Conservation (phyloP, 2,113 vertebrate species). For the Peucedramus taeniatus region DNA sequence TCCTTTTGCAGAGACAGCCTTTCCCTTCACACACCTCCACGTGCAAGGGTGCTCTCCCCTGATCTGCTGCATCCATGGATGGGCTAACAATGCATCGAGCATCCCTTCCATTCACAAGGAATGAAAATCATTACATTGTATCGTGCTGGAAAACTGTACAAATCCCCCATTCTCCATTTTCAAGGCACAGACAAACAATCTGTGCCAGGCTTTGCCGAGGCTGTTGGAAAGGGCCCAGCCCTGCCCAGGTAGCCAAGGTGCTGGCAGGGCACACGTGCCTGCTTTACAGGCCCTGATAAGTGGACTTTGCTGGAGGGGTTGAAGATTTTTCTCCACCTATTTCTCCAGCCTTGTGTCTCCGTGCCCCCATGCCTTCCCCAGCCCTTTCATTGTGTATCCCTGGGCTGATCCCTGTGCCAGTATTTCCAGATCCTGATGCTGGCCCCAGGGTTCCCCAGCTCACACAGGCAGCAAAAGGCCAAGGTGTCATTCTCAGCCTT, state of each 20-base stretch:
- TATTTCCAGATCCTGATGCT: neutral
- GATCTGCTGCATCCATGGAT: neutral
- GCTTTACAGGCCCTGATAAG: neutral
- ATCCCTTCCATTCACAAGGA: neutral
- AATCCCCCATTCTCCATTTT: neutral
- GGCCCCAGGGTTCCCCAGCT: neutral
- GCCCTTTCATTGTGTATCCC: neutral
- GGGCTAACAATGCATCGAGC: accelerated
- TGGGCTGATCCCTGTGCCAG: neutral
- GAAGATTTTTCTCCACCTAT: neutral
- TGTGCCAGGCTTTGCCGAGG: neutral
- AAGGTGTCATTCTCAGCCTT: neutral
- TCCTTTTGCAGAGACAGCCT: neutral
- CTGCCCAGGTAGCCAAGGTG: neutral
- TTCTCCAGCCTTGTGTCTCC: neutral
- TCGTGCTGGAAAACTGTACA: neutral
- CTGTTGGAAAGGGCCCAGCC: neutral
- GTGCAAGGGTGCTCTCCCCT: neutral
- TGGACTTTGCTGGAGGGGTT: neutral
- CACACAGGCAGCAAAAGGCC: neutral
- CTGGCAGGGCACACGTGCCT: neutral
- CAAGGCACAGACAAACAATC: neutral
- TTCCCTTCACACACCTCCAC: neutral
- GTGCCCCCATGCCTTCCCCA: accelerated
- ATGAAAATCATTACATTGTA: neutral